Percentiles rank a stretch among this genome's conserved stretches.
Conservation (phyloP, 2,113 vertebrate species). For the Pangasianodon hypophthalmus region DNA sequence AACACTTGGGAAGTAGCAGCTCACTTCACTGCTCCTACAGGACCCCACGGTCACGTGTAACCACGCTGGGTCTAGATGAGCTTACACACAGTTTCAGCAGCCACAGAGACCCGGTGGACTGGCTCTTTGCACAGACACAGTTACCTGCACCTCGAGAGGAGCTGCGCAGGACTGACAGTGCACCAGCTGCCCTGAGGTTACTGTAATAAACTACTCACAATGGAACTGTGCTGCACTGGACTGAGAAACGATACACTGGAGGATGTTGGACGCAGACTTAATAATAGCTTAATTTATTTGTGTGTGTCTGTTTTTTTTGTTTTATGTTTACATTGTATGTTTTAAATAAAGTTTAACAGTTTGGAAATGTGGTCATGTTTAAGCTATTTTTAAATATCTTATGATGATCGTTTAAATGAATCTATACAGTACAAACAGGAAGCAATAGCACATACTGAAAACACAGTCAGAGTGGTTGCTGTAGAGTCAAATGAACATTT, state of each 20-base stretch:
- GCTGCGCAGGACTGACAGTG: slow-evolving; percentile 29
- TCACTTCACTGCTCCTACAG: slow-evolving; percentile 17
- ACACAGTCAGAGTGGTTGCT: background rate
- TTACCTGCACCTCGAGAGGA: slow-evolving; percentile 58
- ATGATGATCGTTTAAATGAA: background rate
- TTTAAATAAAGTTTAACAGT: slow-evolving; percentile 5
- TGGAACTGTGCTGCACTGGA: background rate
- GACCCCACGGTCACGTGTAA: slow-evolving; percentile 32
- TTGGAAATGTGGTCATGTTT: background rate
- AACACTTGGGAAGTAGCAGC: slow-evolving; percentile 56
- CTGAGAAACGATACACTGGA: slow-evolving; percentile 7
- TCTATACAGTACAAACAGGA: background rate
- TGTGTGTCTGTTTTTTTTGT: slow-evolving; percentile 8
- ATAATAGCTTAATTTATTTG: slow-evolving; percentile 57
- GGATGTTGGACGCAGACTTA: slow-evolving; percentile 12
- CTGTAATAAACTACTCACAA: slow-evolving; percentile 33
- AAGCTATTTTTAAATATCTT: background rate
- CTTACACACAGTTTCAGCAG: slow-evolving; percentile 59
- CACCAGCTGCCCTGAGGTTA: slow-evolving; percentile 46
- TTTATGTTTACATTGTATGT: slow-evolving; percentile 34
- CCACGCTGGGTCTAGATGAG: slow-evolving; percentile 60
- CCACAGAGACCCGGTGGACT: slow-evolving; percentile 76
- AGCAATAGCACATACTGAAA: background rate
- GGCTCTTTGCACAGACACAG: slow-evolving; percentile 73
- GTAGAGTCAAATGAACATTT: background rate